Base-by-base conservation (phyloP, 1,140 invertebrate genomes). In the Psilanteris sp. region DNA sequence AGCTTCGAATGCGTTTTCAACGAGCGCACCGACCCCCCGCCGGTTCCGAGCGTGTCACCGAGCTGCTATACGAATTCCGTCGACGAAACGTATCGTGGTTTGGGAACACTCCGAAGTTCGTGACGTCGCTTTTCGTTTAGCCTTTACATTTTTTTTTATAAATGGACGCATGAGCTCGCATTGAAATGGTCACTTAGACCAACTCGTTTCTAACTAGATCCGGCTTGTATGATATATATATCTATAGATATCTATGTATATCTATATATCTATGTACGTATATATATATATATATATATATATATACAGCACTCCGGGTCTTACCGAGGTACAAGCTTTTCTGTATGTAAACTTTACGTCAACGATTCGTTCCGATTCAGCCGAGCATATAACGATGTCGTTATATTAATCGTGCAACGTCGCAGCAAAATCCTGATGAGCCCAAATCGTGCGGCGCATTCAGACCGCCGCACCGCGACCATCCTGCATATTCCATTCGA, bases 1-100 rank as follows among this genome's bases (percentile, higher is more conserved):
- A 74, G 75, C 76, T 62, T 54, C 71, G 77, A 79, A 77, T 73
- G 74, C 67, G 78, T 76, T 80, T 71, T 66, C 55, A 67, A 62
- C 57, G 39, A 43, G 39, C 26, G 44, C 22, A 43, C 22, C 34
- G 6, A 15, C 11, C 27, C 36, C 54, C 50, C 24, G 41, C 8
- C 10, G 31, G 44, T 57, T 41, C 43, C 31, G 46, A 10, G 31
- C 48, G 24, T 62, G 55, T 76, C 57, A 52, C 62, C 54, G 24
- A 46, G 52, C 34, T 50, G 32, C 41, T 46, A 48, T 52, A 74
- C 48, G 71, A 74, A 74, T 74, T 67, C 61, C 37, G 34, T 20
- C 26, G 55, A 36, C 37, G 73, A 59, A 57, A 55, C 64, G 37
- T 55, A 54, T 61, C 44, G 43, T 54, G 43, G 59, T 64, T 59